A percentile compares a stretch with the other conserved stretches of the same genome.
Conservation (phyloP, 2,888 invertebrate genomes). For the Himalopsyche anomala region DNA sequence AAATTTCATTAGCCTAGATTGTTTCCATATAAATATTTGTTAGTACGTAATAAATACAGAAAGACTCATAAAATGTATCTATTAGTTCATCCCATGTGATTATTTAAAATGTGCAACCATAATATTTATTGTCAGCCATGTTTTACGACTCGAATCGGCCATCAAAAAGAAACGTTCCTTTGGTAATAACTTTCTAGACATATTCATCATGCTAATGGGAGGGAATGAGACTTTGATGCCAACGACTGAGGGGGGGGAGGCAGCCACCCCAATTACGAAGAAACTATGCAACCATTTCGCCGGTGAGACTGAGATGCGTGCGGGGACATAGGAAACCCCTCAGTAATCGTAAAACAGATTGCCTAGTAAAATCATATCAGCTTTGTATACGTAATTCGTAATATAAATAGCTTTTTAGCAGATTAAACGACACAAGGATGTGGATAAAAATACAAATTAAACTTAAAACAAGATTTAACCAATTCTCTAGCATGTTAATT, state of each 20-base stretch:
- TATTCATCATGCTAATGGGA: slow-evolving; percentile 42
- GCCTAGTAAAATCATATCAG: slow-evolving; percentile 10
- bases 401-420: slow-evolving; percentile 36
- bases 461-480: neutral
- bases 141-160: neutral
- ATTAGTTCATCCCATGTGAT: neutral
- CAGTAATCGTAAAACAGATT: slow-evolving; percentile 34
- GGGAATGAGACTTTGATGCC: neutral
- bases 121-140: neutral
- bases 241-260: neutral
- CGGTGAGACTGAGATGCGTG: neutral
- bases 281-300: neutral
- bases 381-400: slow-evolving; percentile 16
- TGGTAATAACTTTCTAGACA: slow-evolving; percentile 37
- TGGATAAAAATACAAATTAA: neutral
- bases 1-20: too few species aligned
- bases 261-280: neutral
- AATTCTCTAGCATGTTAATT: too few species aligned
- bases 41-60: too few species aligned
- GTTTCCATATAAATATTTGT: too few species aligned
- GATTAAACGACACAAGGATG: neutral
- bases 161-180: slow-evolving; percentile 14
- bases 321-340: neutral
- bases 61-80: neutral
- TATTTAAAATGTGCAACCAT: neutral